A percentile compares a stretch with the other conserved stretches of the same genome.
phyloP scores from a whole-genome alignment of 2,888 invertebrate species.

The Meandrusa payeni region DNA sequence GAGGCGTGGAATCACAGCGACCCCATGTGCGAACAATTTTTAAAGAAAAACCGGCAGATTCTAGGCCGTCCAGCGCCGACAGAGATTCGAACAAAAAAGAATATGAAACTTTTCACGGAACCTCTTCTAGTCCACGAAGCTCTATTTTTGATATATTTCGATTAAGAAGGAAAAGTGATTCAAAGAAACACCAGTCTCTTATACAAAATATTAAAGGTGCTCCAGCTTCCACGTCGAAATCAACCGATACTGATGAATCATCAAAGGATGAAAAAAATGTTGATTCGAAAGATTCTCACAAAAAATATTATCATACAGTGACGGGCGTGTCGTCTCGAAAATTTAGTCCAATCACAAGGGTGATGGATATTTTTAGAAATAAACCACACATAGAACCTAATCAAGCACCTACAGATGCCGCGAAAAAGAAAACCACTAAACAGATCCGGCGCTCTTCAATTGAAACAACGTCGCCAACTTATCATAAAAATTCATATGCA shows the following conservation, averaged over 20 bases:
- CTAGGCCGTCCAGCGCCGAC: constrained; percentile 66
- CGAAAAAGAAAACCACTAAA: constrained; percentile 63
- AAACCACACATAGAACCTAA: constrained; percentile 60
- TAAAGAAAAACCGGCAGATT: constrained; percentile 59
- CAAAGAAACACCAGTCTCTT: constrained; percentile 60
- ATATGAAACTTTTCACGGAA: constrained; percentile 76
- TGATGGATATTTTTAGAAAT: constrained; percentile 73
- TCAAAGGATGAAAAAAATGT: constrained; percentile 52
- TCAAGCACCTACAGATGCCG: constrained; percentile 48
- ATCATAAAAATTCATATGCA: constrained; percentile 74
- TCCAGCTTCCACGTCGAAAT: constrained; percentile 44
- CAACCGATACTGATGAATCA: constrained; percentile 57
- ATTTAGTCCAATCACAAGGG: constrained; percentile 73
- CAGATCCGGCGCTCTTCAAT: constrained; percentile 66
- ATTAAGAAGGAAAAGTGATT: constrained; percentile 72
- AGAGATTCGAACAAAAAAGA: constrained; percentile 62
- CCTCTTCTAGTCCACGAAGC: constrained; percentile 72
- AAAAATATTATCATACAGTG: constrained; percentile 76
- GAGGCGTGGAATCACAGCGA: constrained; percentile 69
- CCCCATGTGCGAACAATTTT: constrained; percentile 72
- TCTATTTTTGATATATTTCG: constrained; percentile 77
- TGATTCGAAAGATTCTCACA: constrained; percentile 66
- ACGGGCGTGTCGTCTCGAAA: constrained; percentile 72
- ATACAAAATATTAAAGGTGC: constrained; percentile 51
- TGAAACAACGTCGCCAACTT: constrained; percentile 73